Percentiles rank a stretch among this genome's conserved stretches.
These are phyloP conservation scores for Myathropa florea DNA, from an alignment of 2,888 invertebrate genomes.

Conservation along the genomic window DNA sequence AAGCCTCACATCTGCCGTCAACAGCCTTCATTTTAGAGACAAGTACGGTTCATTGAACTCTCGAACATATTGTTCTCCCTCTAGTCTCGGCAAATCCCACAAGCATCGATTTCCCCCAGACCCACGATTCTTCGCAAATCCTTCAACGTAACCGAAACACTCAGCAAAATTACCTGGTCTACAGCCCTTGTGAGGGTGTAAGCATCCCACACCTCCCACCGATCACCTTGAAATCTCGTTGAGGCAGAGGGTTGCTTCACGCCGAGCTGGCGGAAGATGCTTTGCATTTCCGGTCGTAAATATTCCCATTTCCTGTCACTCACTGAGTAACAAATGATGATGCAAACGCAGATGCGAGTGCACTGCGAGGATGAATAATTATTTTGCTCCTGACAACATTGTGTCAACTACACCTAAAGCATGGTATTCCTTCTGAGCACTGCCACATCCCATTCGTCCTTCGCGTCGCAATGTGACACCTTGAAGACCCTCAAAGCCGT, in stretches of 20 bases:
- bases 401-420: constrained; percentile 35
- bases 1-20: too few species aligned
- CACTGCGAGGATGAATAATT: constrained; percentile 37
- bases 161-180: constrained; percentile 23
- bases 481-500: background rate
- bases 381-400: constrained; percentile 2
- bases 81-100: background rate
- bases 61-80: too few species aligned
- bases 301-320: constrained; percentile 23
- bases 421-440: background rate
- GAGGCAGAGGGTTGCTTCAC: background rate
- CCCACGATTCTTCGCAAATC: background rate
- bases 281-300: constrained; percentile 20
- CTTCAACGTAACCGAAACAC: constrained; percentile 6
- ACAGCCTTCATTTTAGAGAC: too few species aligned
- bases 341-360: constrained; percentile 22
- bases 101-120: background rate
- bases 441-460: background rate
- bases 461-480: background rate
- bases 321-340: constrained; percentile 33
- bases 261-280: background rate
- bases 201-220: background rate
- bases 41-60: too few species aligned
- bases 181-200: background rate
- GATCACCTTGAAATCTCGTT: background rate